Conservation (phyloP, 2,113 vertebrate genomes). For the Eulemur macaco region DNA sequence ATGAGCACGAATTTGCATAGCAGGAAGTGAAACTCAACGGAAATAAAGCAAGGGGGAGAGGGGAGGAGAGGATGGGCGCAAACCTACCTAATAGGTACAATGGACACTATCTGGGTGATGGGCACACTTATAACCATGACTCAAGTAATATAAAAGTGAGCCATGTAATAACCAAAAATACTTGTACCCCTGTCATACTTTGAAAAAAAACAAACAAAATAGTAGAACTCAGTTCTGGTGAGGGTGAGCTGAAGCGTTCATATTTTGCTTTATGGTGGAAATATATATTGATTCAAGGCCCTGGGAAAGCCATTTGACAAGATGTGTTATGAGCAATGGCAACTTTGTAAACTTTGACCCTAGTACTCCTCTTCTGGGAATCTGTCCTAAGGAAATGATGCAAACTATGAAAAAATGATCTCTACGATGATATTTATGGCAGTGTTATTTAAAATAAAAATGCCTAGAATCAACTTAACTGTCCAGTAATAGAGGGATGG, state of each 20-base stretch:
- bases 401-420: background rate
- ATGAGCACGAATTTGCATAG: no score
- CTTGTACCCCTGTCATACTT: no score
- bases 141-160: no score
- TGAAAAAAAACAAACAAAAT: background rate
- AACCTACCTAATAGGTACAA: no score
- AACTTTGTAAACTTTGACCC: slow-evolving; percentile 3
- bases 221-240: background rate
- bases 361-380: background rate
- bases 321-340: background rate
- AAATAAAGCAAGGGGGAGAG: no score
- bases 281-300: background rate
- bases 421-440: background rate
- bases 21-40: no score
- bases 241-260: background rate
- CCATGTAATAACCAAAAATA: no score
- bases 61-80: no score
- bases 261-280: background rate
- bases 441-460: slow-evolving; percentile 5
- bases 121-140: no score
- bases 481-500: background rate
- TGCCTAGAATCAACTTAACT: background rate
- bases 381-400: background rate
- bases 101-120: no score
- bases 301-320: background rate